Evolutionary conservation across 2,888 invertebrate genomes (phyloP), one percentile per base, ranked within the genome.

Genomic region (Agrotis ipsilon): DNA sequence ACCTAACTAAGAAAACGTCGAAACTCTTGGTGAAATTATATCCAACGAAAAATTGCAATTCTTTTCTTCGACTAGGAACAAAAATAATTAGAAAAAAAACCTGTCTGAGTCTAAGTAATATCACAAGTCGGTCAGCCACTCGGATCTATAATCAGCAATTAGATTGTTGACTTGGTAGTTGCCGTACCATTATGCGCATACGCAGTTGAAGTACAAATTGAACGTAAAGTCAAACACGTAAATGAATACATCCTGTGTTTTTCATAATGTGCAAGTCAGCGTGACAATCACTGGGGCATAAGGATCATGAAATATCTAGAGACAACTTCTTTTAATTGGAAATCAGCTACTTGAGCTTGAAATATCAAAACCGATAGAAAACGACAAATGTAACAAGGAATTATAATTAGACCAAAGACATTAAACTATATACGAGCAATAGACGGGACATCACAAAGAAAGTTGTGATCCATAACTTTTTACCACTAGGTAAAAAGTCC

Each of bases 111-210:
- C 6, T 43, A 24, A 51, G 27, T 43, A 13, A 18, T 24, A 62
- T 39, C 45, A 39, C 45, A 57, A 19, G 16, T 21, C n/a, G 18
- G 48, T 27, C n/a, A 54, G 16, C 39, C 43, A 24, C 32, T n/a
- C 19, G 49, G 24, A 55, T 45, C 60, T 14, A 21, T 46, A 58
- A 60, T 16, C 51, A 58, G 14, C 64, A 64, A 64, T 75, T 69
- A 75, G 32, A 57, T 65, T 76, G 70, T 70, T 61, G 48, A 65
- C 60, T 65, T 65, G 32, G 9, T 43, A 43, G 39, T 57, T 76
- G 51, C 70, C 57, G 61, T 65, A 24, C 21, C 19, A 65, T 70
- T 70, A 70, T 19, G 32, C 13, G 13, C 21, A 24, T 48, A 61
- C 39, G 55, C 11, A 57, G 11, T 18, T 60, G n/a, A 43, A 46